phyloP scores from a whole-genome alignment of 2,888 invertebrate species.

The Sarcophaga carnaria region DNA sequence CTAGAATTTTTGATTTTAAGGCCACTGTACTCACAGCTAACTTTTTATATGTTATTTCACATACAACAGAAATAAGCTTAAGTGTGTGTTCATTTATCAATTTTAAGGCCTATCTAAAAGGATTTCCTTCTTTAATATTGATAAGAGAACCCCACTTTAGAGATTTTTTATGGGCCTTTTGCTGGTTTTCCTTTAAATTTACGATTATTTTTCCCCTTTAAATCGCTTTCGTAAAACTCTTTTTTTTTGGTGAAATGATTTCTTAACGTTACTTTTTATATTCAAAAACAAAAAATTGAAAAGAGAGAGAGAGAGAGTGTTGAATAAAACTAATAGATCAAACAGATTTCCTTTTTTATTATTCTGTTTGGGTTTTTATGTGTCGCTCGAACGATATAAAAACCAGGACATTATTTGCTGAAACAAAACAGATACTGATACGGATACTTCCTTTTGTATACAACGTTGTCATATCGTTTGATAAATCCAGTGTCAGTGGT shows the following conservation, averaged over 20 bases:
- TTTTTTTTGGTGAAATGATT: background rate
- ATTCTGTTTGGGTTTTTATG: constrained; percentile 46
- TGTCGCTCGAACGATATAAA: constrained; percentile 31
- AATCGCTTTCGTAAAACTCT: background rate
- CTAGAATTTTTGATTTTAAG: no score
- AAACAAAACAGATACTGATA: constrained; percentile 13
- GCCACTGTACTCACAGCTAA: no score
- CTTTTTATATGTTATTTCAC: no score
- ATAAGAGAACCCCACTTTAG: no score
- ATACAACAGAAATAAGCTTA: no score
- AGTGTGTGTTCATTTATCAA: no score
- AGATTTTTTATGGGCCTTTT: background rate
- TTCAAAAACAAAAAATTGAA: constrained; percentile 21
- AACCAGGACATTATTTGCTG: constrained; percentile 22
- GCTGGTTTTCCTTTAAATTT: background rate
- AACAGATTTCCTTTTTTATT: constrained; percentile 33
- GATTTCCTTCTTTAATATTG: no score
- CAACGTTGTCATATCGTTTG: constrained; percentile 24
- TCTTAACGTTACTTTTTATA: constrained; percentile 21
- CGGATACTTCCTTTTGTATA: background rate
- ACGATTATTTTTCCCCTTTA: background rate
- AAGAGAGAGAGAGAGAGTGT: background rate
- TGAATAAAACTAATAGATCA: constrained; percentile 34
- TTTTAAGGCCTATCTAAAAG: no score
- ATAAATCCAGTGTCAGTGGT: constrained; percentile 19